Base-by-base conservation (phyloP, 2,888 invertebrate species). In the Xestobium rufovillosum region DNA sequence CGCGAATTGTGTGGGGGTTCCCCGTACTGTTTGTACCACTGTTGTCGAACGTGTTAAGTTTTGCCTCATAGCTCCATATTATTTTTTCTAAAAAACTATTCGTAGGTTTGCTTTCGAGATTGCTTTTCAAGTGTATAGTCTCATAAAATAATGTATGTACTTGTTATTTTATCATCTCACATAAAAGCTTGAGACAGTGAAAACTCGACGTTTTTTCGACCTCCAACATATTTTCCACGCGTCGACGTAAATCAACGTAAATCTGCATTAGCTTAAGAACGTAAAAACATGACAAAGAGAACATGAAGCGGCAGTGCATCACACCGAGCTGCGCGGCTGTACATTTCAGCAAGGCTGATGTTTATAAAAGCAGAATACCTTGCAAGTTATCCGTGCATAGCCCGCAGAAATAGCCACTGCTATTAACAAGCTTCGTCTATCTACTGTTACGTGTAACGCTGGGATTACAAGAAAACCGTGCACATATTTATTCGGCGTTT, bases 271-370 rank as follows among this genome's bases (percentile, higher is more conserved):
- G 53, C 50, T 53, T 52, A 44, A 43, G 49, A 47, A 47, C 47
- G 45, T 49, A 53, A 49, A 55, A 57, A 56, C 56, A 56, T 53
- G 53, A 57, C 54, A 55, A 55, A 57, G 53, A 52, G 47, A 51
- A 53, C 52, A 52, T 48, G 51, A 50, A 45, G 44, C 42, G 36
- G 49, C 48, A 55, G 44, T 57, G 52, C 53, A 56, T 57, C 57
- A 30, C 14, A 12, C 14, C n/a, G 4, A 4, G 41, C 38, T 40
- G 32, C 39, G 39, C 45, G 47, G 45, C 38, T 45, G 46, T n/a
- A n/a, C 45, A 42, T 50, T 46, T 42, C 48, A 41, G 36, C n/a
- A n/a, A n/a, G n/a, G 23, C 35, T 43, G 41, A 44, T 48, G 49
- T 44, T 51, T 50, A 45, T 45, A 48, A 45, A 50, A 49, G 47